Evolutionary conservation across 2,888 invertebrate species (phyloP), one percentile per base, ranked within the genome.

Genomic region (Patella ulyssiponensis): DNA sequence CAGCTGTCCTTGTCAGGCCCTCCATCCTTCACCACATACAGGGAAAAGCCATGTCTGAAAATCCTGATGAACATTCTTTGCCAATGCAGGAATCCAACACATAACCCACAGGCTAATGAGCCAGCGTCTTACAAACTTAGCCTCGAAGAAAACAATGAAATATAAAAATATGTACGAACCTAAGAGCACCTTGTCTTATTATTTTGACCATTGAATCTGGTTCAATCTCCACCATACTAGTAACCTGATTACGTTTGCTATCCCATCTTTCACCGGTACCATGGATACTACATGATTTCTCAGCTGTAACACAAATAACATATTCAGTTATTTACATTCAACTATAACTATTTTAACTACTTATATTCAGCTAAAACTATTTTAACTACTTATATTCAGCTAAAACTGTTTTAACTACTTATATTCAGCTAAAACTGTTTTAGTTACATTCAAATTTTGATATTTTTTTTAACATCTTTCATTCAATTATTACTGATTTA

Each of bases 401-500:
- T 11, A 91, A 80, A 14, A 94, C 93, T 0, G 98, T 44, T 44
- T 71, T 64, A 51, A 52, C 5, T 11, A 27, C 79, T 80, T 86
- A 93, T 93, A 90, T 85, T 90, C 92, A 51, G 93, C 93, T 12
- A 91, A 80, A 14, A 94, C 93, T 0, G 98, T 17, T 56, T 2
- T 9, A 27, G 79, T 80, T 86, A 93, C 93, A 90, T 85, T 90
- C 92, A 51, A 93, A 94, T n/a, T n/a, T n/a, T n/a, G n/a, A n/a
- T n/a, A n/a, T n/a, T n/a, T n/a, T n/a, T n/a, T n/a, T n/a, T n/a
- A n/a, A n/a, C n/a, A n/a, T n/a, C n/a, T n/a, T n/a, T n/a, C 12
- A 94, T 93, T 0, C 98, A 98, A 0, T 98, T 98, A 76, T 99
- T 92, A 4, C 96, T 96, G 91, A 96, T 33, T 33, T 5, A 69